Percentiles rank a stretch among this genome's conserved stretches.
These are phyloP conservation scores for Furcula furcula DNA, from an alignment of 2,888 invertebrate genomes.

Conservation along the genomic window DNA sequence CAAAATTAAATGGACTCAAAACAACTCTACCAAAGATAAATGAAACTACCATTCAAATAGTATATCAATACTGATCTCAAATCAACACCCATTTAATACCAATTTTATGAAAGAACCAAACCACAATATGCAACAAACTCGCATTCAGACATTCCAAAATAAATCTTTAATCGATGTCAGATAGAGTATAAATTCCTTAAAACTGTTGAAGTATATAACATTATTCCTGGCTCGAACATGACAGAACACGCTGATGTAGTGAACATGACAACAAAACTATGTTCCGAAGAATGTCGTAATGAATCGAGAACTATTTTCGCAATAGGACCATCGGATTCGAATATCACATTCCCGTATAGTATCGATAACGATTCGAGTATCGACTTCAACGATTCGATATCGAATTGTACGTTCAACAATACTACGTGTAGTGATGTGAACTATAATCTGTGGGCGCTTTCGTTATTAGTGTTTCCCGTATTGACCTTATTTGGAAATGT, in stretches of 20 bases:
- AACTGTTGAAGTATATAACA: too few relatives aligned
- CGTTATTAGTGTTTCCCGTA: constrained; percentile 94
- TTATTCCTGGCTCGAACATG: constrained; percentile 23
- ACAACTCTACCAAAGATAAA: too few relatives aligned
- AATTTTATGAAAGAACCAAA: too few relatives aligned
- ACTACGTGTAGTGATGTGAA: constrained; percentile 67
- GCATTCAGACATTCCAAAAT: too few relatives aligned
- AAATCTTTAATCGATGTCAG: too few relatives aligned
- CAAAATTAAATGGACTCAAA: too few relatives aligned
- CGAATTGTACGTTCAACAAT: constrained; percentile 57
- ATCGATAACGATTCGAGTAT: constrained; percentile 38
- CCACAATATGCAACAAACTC: too few relatives aligned
- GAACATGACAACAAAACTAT: constrained; percentile 26
- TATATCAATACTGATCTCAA: too few relatives aligned
- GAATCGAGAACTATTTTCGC: constrained; percentile 46
- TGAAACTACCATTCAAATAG: too few relatives aligned
- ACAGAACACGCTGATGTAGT: constrained; percentile 16
- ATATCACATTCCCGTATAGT: constrained; percentile 27
- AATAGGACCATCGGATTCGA: constrained; percentile 41
- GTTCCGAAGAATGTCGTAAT: constrained; percentile 48
- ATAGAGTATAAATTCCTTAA: too few relatives aligned
- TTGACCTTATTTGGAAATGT: constrained; percentile 98
- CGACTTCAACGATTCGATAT: constrained; percentile 52
- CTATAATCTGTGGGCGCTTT: constrained; percentile 93
- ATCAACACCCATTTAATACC: too few relatives aligned